These are phyloP conservation scores for Octodon degus DNA, from an alignment of 2,113 vertebrate species.

Conservation along the genomic window DNA sequence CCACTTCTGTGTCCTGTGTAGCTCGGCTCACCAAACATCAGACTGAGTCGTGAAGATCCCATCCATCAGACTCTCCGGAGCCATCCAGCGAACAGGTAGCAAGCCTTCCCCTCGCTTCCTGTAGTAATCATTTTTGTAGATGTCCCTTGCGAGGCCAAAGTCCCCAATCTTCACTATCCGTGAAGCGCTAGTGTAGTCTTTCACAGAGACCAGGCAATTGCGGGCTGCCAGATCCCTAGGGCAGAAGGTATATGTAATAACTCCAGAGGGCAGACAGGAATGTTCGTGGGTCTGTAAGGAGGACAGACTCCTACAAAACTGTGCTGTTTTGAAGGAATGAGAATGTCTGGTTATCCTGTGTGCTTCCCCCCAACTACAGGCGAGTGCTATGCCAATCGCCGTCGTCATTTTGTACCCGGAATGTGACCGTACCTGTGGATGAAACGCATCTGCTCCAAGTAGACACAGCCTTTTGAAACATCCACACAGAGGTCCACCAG, in stretches of 20 bases:
- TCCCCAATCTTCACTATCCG: constrained; percentile 88
- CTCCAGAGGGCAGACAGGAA: constrained; percentile 11
- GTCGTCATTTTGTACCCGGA: background rate
- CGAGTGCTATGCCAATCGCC: background rate
- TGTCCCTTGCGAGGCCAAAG: constrained; percentile 89
- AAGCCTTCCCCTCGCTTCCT: constrained; percentile 89
- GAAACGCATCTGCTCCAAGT: constrained; percentile 89
- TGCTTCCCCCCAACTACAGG: background rate
- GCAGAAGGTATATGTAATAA: constrained; percentile 52
- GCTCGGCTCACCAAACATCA: constrained; percentile 90
- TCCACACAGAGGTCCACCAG: constrained; percentile 87
- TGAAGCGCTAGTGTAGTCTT: constrained; percentile 79
- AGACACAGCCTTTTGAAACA: constrained; percentile 88
- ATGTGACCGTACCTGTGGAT: constrained; percentile 87
- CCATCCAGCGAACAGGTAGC: constrained; percentile 90
- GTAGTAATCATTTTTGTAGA: constrained; percentile 91
- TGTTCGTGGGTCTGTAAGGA: background rate
- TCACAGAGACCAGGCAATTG: constrained; percentile 90
- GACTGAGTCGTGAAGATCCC: constrained; percentile 89
- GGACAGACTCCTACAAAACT: background rate
- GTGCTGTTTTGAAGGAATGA: constrained; percentile 37
- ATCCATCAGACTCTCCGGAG: constrained; percentile 89
- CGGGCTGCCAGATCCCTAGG: constrained; percentile 88
- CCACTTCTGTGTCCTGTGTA: background rate
- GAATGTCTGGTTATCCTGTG: background rate